These are phyloP conservation scores for zebrafish (Danio rerio) DNA, from an alignment of 2,113 vertebrate genomes.

Conservation along the genomic window GRCz12tu NC_133188.1:10648001-10648500, in stretches of 20 bases:
- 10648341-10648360: slow-evolving; percentile 57
- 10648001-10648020: slow-evolving; percentile 52
- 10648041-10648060: slow-evolving; percentile 56
- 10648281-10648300: slow-evolving; percentile 66
- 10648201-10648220: slow-evolving; percentile 68
- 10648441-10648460: slow-evolving; percentile 40
- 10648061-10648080: slow-evolving; percentile 52
- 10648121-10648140: slow-evolving; percentile 61
- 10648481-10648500: slow-evolving; percentile 60
- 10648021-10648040: slow-evolving; percentile 57
- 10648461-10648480: slow-evolving; percentile 38
- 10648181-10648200: slow-evolving; percentile 63
- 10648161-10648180: slow-evolving; percentile 65
- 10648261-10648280: slow-evolving; percentile 69
- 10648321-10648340: slow-evolving; percentile 64
- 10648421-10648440: slow-evolving; percentile 30
- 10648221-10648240: slow-evolving; percentile 66
- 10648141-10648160: slow-evolving; percentile 55
- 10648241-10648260: slow-evolving; percentile 63
- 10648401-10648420: slow-evolving; percentile 60
- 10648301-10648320: slow-evolving; percentile 63
- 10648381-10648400: slow-evolving; percentile 54
- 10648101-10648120: slow-evolving; percentile 35
- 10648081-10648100: slow-evolving; percentile 52
- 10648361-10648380: slow-evolving; percentile 18